Base-by-base conservation (phyloP, 1,140 invertebrate genomes). In the Drosophila jambulina region DNA sequence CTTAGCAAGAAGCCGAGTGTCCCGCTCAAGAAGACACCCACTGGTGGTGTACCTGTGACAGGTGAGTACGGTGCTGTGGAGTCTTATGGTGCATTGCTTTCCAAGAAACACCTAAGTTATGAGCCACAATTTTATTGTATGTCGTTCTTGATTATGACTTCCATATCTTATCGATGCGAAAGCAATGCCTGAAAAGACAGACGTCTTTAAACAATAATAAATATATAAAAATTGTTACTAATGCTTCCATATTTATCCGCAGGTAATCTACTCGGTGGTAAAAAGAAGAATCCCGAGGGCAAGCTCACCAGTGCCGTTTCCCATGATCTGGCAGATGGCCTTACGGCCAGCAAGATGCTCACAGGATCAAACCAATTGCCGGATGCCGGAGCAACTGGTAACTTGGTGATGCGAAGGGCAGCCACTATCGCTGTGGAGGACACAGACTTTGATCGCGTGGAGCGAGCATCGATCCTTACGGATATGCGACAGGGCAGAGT, bases 1-100 rank as follows among this genome's bases (percentile, higher is more conserved):
- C 70, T 93, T n/a, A 82, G 87, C 58, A 95, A 95, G 80, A 95
- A 95, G 91, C 95, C 95, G 17, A 93, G 93, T 58, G 94, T 95
- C 70, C 94, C 95, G 43, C 85, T 94, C 43, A 95, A 95, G 91
- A 95, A 95, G 75, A 95, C 95, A 69, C 95, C 95, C 6, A 94
- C 95, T 3, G 85, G 84, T 4, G 68, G 76, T 45, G 93, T 94
- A 17, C 92, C 93, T 13, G 93, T 94, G 25, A 92, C 94, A 10
- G 79, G 91, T 92, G 36, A 79, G 81, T 76, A 38, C 25, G 29
- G 23, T 21, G n/a, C 23, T 27, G 36, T 29, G 13, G 13, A 27
- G 42, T 19, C 51, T 46, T 6, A 13, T 12, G 21, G 19, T 36
- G 46, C 58, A 32, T 32, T 29, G 27, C 29, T 17, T n/a, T 21